Percentiles rank a stretch among this genome's conserved stretches.
These are phyloP conservation scores for Planiliza haematocheilus DNA, from an alignment of 2,113 vertebrate genomes.

Conservation along the genomic window DNA sequence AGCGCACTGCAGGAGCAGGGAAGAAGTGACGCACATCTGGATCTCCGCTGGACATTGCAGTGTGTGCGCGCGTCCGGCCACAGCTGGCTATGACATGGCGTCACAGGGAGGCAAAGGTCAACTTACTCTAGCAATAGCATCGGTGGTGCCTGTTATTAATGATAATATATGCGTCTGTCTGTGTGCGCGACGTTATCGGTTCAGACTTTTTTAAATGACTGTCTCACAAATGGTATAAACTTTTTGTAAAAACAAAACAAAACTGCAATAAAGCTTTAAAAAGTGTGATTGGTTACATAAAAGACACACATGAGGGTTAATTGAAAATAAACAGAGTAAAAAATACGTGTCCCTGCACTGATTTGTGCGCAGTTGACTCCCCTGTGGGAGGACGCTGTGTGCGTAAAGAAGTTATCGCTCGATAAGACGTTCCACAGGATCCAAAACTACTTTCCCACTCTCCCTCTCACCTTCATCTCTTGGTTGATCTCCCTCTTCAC, in stretches of 20 bases:
- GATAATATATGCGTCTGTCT: not conserved
- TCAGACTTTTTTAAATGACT: not conserved
- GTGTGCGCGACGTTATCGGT: not conserved
- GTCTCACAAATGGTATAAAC: not conserved
- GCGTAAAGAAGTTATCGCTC: constrained; percentile 31
- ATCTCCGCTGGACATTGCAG: constrained; percentile 67
- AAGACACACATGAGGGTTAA: constrained; percentile 34
- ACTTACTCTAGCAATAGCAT: constrained; percentile 13
- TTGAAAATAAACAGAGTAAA: constrained; percentile 22
- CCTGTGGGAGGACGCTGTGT: not conserved
- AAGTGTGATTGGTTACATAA: not conserved
- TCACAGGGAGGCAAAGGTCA: constrained; percentile 45
- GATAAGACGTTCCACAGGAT: not conserved
- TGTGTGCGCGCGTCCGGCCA: constrained; percentile 60
- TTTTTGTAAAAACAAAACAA: too few species aligned
- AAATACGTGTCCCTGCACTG: constrained; percentile 8
- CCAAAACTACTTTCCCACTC: not conserved
- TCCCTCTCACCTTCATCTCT: constrained; percentile 93
- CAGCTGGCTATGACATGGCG: constrained; percentile 76
- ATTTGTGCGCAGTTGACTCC: constrained; percentile 52
- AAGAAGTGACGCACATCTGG: constrained; percentile 83
- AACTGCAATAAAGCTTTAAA: not conserved
- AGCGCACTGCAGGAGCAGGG: constrained; percentile 56
- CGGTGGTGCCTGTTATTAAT: not conserved
- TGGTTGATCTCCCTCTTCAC: constrained; percentile 96